Percentiles rank a stretch among this genome's conserved stretches.
Evolutionary conservation across 2,113 vertebrate genomes (phyloP).

Genomic region (Capreolus pygargus): DNA sequence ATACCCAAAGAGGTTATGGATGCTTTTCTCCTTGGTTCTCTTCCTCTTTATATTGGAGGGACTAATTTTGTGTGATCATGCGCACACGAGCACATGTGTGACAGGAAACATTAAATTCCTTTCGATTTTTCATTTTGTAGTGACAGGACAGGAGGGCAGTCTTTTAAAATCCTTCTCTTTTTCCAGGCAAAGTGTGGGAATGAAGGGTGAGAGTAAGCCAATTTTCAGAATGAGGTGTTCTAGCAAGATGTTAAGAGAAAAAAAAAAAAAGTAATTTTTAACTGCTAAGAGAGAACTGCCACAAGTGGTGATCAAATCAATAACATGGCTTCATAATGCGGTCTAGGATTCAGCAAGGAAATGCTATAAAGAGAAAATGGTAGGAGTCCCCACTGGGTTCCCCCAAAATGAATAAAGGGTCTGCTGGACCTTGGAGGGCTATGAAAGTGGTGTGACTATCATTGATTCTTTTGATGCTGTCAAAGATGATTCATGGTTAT

Average conservation of each 20-base stretch:
- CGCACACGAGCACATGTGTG: background rate
- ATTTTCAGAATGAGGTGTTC: slow-evolving; percentile 42
- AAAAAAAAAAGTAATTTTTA: background rate
- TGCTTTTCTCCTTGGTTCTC: background rate
- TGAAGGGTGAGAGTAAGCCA: background rate
- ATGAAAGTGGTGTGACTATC: background rate
- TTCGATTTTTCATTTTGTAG: background rate
- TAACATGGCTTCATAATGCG: background rate
- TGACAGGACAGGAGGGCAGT: background rate
- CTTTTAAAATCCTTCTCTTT: slow-evolving; percentile 20
- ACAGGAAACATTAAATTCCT: slow-evolving; percentile 39
- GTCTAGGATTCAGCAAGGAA: background rate
- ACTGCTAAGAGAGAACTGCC: background rate
- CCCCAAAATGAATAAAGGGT: background rate
- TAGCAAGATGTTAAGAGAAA: background rate
- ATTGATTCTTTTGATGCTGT: background rate
- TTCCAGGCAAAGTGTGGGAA: background rate
- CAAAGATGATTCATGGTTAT: background rate
- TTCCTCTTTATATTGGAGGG: background rate
- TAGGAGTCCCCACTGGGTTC: background rate
- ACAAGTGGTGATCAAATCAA: background rate
- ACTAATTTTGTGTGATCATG: slow-evolving; percentile 15
- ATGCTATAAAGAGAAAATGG: background rate
- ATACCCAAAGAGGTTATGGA: background rate
- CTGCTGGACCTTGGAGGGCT: background rate